A percentile compares a stretch with the other conserved stretches of the same genome.
Evolutionary conservation across 2,888 invertebrate genomes (phyloP).

Genomic region (Empis stercorea): DNA sequence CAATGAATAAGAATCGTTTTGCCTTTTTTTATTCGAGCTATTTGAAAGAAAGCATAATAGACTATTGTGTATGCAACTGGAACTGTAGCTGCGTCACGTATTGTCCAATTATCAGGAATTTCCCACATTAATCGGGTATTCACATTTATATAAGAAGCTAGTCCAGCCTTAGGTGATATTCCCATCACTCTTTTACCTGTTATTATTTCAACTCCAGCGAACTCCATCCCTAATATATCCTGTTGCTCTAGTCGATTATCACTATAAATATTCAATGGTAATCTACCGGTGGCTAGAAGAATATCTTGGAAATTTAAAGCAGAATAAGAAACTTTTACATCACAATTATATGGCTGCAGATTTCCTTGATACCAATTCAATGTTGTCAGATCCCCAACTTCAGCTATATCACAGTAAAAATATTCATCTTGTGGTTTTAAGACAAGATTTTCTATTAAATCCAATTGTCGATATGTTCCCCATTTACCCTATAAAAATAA

Average conservation of each 20-base stretch:
- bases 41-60: constrained; percentile 40
- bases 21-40: constrained; percentile 27
- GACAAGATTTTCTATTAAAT: constrained; percentile 38
- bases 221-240: constrained; percentile 55
- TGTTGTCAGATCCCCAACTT: constrained; percentile 76
- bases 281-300: constrained; percentile 85
- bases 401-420: constrained; percentile 61
- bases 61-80: constrained; percentile 67
- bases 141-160: constrained; percentile 38
- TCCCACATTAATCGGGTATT: constrained; percentile 40
- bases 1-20: constrained; percentile 42
- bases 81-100: constrained; percentile 63
- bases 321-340: constrained; percentile 44
- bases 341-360: constrained; percentile 40
- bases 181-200: constrained; percentile 55
- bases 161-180: constrained; percentile 38
- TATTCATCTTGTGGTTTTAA: constrained; percentile 42
- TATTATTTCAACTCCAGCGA: constrained; percentile 42
- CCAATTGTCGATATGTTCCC: constrained; percentile 76
- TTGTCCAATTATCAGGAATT: constrained; percentile 56
- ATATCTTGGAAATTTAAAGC: constrained; percentile 89
- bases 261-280: constrained; percentile 69
- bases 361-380: constrained; percentile 69
- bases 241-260: constrained; percentile 49
- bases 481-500: constrained; percentile 25